These are phyloP conservation scores for Cynocephalus volans DNA, from an alignment of 2,113 vertebrate genomes.

Conservation along the genomic window DNA sequence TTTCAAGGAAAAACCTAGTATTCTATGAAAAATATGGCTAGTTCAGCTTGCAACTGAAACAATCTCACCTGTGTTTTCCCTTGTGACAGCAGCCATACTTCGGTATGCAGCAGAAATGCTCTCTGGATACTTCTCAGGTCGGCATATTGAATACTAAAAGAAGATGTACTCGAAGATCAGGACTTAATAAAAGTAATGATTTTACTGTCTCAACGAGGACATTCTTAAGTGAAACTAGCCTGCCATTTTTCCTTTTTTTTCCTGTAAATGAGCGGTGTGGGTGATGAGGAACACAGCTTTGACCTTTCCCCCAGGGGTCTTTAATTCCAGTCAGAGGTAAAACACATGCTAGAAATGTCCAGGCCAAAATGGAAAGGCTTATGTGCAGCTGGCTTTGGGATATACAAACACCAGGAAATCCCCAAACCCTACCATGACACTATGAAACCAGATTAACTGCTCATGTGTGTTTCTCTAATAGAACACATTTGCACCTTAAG, in stretches of 20 bases:
- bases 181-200: background rate
- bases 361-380: background rate
- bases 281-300: background rate
- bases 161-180: background rate
- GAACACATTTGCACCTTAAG: background rate
- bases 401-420: background rate
- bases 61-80: background rate
- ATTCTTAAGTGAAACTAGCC: background rate
- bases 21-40: background rate
- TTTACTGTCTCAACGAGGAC: background rate
- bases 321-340: background rate
- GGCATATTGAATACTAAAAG: background rate
- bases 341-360: background rate
- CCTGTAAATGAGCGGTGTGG: background rate
- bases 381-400: background rate
- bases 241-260: background rate
- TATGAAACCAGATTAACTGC: background rate
- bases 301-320: background rate
- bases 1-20: background rate
- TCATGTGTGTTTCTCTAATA: background rate
- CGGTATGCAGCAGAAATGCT: background rate
- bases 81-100: background rate
- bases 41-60: background rate
- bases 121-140: background rate
- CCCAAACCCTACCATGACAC: background rate